These are phyloP conservation scores for Tapirus terrestris DNA, from an alignment of 2,113 vertebrate species.

Conservation along the genomic window DNA sequence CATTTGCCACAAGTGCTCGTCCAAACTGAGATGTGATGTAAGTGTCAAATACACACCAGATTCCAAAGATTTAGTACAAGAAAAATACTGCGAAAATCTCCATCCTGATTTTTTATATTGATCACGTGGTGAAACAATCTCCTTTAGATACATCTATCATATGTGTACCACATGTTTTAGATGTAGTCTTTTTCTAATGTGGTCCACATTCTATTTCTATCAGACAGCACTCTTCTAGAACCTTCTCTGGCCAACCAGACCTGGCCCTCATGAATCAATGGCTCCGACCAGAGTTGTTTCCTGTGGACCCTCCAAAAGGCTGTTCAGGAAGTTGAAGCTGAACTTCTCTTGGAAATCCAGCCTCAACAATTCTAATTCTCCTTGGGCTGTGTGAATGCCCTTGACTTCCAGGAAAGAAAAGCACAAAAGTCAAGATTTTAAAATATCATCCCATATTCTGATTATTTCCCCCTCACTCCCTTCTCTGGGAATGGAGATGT, in stretches of 20 bases:
- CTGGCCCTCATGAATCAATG: neutral
- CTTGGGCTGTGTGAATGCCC: neutral
- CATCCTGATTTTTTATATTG: neutral
- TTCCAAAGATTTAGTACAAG: neutral
- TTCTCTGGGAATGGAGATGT: neutral
- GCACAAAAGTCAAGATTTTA: neutral
- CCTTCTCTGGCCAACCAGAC: neutral
- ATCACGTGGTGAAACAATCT: neutral
- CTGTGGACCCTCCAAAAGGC: neutral
- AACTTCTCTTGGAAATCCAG: neutral
- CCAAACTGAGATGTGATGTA: neutral
- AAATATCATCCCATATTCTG: neutral
- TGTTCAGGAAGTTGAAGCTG: neutral
- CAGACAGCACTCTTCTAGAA: neutral
- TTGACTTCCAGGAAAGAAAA: neutral
- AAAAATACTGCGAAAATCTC: neutral
- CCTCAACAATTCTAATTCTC: neutral
- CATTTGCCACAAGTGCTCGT: accelerated
- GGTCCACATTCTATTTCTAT: neutral
- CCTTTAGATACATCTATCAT: neutral
- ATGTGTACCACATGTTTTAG: neutral
- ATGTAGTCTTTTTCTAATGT: neutral
- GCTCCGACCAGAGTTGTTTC: neutral
- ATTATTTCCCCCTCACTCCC: neutral
- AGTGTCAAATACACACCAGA: neutral